phyloP scores from a whole-genome alignment of 2,797 vertebrate species.

The Molossus molossus region DNA sequence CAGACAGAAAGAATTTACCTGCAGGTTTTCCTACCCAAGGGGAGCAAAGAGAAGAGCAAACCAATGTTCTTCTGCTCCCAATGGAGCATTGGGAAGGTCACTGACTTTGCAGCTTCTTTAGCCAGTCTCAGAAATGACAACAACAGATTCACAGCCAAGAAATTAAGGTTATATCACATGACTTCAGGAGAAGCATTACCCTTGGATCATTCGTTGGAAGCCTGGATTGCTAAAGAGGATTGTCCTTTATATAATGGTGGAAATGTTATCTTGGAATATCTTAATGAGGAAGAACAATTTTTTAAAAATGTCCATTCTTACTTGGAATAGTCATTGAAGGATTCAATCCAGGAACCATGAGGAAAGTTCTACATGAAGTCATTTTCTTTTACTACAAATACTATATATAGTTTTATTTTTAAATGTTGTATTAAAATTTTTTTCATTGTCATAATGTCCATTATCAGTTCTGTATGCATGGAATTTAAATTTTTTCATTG shows the following conservation, averaged over 20 bases:
- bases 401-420: conserved; percentile 7
- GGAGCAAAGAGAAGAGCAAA: conserved; percentile 92
- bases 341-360: background rate
- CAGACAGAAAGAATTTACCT: conserved; percentile 96
- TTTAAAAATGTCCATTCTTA: conserved; percentile 93
- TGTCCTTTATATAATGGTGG: conserved; percentile 95
- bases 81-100: conserved; percentile 96
- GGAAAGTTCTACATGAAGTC: background rate
- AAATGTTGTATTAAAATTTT: conserved; percentile 61
- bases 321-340: conserved; percentile 83
- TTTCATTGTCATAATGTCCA: conserved; percentile 20
- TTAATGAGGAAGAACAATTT: conserved; percentile 91
- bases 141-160: conserved; percentile 95
- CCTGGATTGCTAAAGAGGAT: conserved; percentile 91
- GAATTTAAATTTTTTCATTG: conserved; percentile 52
- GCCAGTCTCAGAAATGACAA: conserved; percentile 96
- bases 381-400: conserved; percentile 31
- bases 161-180: conserved; percentile 95
- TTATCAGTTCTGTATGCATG: conserved; percentile 63
- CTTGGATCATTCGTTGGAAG: conserved; percentile 93
- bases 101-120: conserved; percentile 95
- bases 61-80: conserved; percentile 97
- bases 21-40: conserved; percentile 96
- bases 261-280: conserved; percentile 95
- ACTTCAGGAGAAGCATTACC: conserved; percentile 93